Conservation (phyloP, 2,888 invertebrate species). For the Melanostoma mellinum region DNA sequence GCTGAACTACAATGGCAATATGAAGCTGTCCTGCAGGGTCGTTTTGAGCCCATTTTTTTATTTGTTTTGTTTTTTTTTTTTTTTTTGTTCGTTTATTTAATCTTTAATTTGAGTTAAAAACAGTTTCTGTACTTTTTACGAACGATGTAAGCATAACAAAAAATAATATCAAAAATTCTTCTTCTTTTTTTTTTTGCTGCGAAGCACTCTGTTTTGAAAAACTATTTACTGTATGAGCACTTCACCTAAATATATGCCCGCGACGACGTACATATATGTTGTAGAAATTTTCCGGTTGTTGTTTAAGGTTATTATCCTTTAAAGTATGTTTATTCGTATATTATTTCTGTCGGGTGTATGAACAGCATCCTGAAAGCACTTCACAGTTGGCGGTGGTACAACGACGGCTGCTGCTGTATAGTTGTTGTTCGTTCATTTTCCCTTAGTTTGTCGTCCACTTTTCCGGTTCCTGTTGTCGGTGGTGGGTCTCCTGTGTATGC, state of each 20-base stretch:
- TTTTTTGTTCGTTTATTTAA: slow-evolving; percentile 25
- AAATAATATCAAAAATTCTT: not conserved
- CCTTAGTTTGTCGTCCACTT: slow-evolving; percentile 70
- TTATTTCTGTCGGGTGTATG: slow-evolving; percentile 61
- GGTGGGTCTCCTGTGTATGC: slow-evolving; percentile 47
- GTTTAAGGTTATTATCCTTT: slow-evolving; percentile 64
- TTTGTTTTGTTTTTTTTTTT: slow-evolving; percentile 24
- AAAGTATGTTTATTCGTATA: slow-evolving; percentile 68
- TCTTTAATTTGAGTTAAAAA: slow-evolving; percentile 46
- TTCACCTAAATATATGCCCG: slow-evolving; percentile 62
- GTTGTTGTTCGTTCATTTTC: slow-evolving; percentile 54
- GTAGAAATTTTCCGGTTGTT: slow-evolving; percentile 43
- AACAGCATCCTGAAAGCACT: slow-evolving; percentile 58
- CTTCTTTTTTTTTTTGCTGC: slow-evolving; percentile 23
- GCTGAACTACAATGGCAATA: slow-evolving; percentile 65
- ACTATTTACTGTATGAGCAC: slow-evolving; percentile 52
- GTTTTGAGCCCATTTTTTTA: slow-evolving; percentile 59
- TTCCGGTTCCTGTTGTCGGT: slow-evolving; percentile 70
- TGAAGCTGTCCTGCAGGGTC: slow-evolving; percentile 63
- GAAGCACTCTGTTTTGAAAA: slow-evolving; percentile 49
- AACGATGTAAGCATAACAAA: not conserved
- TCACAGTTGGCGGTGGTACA: slow-evolving; percentile 46
- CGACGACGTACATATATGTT: slow-evolving; percentile 24
- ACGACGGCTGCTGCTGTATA: slow-evolving; percentile 25
- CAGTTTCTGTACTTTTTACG: slow-evolving; percentile 9